Evolutionary conservation across 1,140 invertebrate genomes (phyloP).

Genomic region (Drosophila ercepeae): DNA sequence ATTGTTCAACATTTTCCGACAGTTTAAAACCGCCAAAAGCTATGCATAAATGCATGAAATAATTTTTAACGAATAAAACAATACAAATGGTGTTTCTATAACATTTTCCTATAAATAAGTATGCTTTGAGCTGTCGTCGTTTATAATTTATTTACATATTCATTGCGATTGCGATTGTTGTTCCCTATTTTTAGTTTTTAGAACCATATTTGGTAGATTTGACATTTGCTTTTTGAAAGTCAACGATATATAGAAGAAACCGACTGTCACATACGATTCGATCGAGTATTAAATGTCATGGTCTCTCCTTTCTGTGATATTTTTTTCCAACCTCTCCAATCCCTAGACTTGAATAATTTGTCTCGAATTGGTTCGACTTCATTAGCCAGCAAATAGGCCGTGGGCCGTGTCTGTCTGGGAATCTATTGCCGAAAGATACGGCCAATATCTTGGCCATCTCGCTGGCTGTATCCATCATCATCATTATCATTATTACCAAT

Average conservation of each 20-base stretch:
- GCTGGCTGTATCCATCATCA: constrained; percentile 17
- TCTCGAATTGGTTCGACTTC: constrained; percentile 37
- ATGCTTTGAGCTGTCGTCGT: constrained; percentile 6
- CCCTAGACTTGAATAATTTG: constrained; percentile 24
- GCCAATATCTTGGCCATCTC: constrained; percentile 10
- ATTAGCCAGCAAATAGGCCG: constrained; percentile 45
- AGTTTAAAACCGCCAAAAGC: constrained; percentile 16
- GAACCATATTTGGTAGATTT: constrained; percentile 35
- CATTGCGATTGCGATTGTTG: constrained; percentile 19
- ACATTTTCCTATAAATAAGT: constrained; percentile 19
- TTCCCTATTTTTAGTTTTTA: too few relatives aligned
- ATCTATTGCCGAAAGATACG: constrained; percentile 22
- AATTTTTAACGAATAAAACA: constrained; percentile 15
- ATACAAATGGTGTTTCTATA: too few relatives aligned
- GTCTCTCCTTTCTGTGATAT: constrained; percentile 24
- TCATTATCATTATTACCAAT: constrained; percentile 25
- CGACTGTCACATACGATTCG: constrained; percentile 31
- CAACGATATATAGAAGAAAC: constrained; percentile 3
- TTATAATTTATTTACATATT: constrained; percentile 41
- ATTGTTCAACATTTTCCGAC: constrained; percentile 35
- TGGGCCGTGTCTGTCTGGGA: constrained; percentile 46
- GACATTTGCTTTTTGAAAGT: constrained; percentile 43
- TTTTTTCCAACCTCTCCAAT: background rate
- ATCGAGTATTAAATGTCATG: constrained; percentile 40
- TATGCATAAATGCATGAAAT: constrained; percentile 22